Percentiles rank a stretch among this genome's conserved stretches.
Conservation (phyloP, 2,888 invertebrate species). For the Cosmorhoe ocellata region DNA sequence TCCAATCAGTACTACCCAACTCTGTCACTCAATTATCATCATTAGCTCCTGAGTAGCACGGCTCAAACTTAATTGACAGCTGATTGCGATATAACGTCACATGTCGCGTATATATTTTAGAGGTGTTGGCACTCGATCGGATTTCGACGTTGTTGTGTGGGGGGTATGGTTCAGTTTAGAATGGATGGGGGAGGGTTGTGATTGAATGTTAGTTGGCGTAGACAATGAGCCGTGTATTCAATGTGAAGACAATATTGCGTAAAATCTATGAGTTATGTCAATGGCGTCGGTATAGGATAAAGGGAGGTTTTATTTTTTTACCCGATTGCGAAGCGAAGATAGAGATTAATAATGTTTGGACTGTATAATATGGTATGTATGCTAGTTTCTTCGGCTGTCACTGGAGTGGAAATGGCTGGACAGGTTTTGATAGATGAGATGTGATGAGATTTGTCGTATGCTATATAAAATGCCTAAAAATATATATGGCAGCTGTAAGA, state of each 20-base stretch:
- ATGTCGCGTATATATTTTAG: constrained; percentile 55
- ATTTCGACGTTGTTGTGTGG: constrained; percentile 6
- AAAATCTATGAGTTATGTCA: constrained; percentile 46
- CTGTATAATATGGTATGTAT: too few relatives aligned
- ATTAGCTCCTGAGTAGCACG: constrained; percentile 34
- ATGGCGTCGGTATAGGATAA: constrained; percentile 28
- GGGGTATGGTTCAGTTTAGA: constrained; percentile 21
- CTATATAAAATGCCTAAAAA: too few relatives aligned
- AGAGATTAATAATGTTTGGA: too few relatives aligned
- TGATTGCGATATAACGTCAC: constrained; percentile 42
- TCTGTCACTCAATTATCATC: constrained; percentile 43
- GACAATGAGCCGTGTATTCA: constrained; percentile 57
- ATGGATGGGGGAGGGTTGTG: constrained; percentile 36
- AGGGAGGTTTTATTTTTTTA: neutral
- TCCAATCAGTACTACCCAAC: constrained; percentile 36
- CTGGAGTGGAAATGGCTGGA: too few relatives aligned
- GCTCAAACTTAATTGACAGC: constrained; percentile 44
- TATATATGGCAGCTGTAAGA: too few relatives aligned
- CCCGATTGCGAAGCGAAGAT: too few relatives aligned
- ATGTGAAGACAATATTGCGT: constrained; percentile 55
- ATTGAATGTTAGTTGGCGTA: constrained; percentile 35
- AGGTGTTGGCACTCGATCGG: constrained; percentile 26
- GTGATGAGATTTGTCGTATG: too few relatives aligned
- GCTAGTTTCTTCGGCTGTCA: too few relatives aligned
- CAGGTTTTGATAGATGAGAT: too few relatives aligned